Evolutionary conservation across 2,888 invertebrate genomes (phyloP).

Genomic region (Steinernema scapterisci): DNA sequence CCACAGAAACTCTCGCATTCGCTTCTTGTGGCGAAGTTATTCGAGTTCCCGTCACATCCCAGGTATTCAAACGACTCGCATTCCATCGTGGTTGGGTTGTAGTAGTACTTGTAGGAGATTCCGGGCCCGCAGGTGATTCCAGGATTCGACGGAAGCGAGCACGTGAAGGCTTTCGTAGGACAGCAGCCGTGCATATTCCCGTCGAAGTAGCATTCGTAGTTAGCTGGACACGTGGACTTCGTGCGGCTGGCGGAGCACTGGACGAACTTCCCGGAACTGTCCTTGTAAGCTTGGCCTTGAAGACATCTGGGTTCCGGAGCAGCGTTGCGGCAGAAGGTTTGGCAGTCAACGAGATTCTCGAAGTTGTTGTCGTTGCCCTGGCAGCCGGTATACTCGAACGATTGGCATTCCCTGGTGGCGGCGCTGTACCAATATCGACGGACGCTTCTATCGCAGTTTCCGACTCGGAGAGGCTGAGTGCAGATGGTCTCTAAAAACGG

Average conservation of each 20-base stretch:
- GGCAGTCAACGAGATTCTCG: slow-evolving; percentile 55
- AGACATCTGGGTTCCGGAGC: slow-evolving; percentile 54
- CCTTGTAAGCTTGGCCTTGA: slow-evolving; percentile 58
- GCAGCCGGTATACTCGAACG: slow-evolving; percentile 57
- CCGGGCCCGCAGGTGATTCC: slow-evolving; percentile 59
- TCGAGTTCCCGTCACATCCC: slow-evolving; percentile 61
- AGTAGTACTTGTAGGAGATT: slow-evolving; percentile 55
- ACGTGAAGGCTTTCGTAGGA: slow-evolving; percentile 58
- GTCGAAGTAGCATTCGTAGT: slow-evolving; percentile 57
- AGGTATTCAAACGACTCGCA: slow-evolving; percentile 57
- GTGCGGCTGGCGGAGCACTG: slow-evolving; percentile 48
- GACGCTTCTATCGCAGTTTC: slow-evolving; percentile 56
- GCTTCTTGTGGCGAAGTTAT: slow-evolving; percentile 53
- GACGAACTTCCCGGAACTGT: slow-evolving; percentile 52
- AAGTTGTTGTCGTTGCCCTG: slow-evolving; percentile 64
- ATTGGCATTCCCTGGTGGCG: slow-evolving; percentile 56
- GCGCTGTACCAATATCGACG: slow-evolving; percentile 57
- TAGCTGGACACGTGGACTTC: slow-evolving; percentile 52
- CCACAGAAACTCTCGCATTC: slow-evolving; percentile 60
- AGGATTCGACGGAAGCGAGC: slow-evolving; percentile 49
- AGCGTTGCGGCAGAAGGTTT: slow-evolving; percentile 57
- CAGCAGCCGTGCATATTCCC: slow-evolving; percentile 56
- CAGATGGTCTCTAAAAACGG: slow-evolving; percentile 57
- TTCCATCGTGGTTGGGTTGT: slow-evolving; percentile 52
- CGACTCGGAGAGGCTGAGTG: slow-evolving; percentile 56